phyloP scores from a whole-genome alignment of 2,797 vertebrate genomes.

The Eidolon dupreanum region DNA sequence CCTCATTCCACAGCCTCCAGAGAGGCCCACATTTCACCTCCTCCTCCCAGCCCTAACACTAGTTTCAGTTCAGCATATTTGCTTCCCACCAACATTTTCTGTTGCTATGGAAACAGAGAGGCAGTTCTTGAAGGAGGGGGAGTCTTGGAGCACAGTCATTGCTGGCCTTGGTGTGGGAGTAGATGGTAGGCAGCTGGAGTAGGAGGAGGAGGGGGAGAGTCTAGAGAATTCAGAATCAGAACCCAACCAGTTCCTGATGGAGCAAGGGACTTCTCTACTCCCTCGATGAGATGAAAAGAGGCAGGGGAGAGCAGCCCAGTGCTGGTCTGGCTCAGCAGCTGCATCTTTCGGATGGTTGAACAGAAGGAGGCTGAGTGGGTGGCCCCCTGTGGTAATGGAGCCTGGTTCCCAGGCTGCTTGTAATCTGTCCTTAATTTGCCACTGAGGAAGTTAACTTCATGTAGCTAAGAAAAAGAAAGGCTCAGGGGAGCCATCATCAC shows the following conservation, averaged over 20 bases:
- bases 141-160: conserved; percentile 69
- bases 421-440: conserved; percentile 83
- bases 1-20: conserved; percentile 39
- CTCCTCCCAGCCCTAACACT: conserved; percentile 67
- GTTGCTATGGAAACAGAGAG: conserved; percentile 77
- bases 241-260: background rate
- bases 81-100: conserved; percentile 79
- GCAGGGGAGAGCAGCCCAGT: conserved; percentile 49
- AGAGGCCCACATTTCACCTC: conserved; percentile 68
- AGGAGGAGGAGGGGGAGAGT: conserved; percentile 33
- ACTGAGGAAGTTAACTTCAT: conserved; percentile 80
- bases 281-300: background rate
- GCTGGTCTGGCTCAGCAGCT: conserved; percentile 63
- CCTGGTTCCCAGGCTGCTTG: conserved; percentile 73
- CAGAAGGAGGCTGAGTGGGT: conserved; percentile 78
- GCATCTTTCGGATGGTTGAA: conserved; percentile 62
- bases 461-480: conserved; percentile 73
- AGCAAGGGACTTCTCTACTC: conserved; percentile 31
- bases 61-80: conserved; percentile 74
- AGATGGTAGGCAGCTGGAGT: conserved; percentile 70
- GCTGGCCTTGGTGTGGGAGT: conserved; percentile 74
- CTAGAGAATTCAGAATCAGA: conserved; percentile 43
- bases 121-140: conserved; percentile 73
- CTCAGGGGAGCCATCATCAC: conserved; percentile 67
- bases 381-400: conserved; percentile 65